Evolutionary conservation across 2,888 invertebrate genomes (phyloP), one percentile per base, ranked within the genome.

Genomic region (Dendrolimus houi): DNA sequence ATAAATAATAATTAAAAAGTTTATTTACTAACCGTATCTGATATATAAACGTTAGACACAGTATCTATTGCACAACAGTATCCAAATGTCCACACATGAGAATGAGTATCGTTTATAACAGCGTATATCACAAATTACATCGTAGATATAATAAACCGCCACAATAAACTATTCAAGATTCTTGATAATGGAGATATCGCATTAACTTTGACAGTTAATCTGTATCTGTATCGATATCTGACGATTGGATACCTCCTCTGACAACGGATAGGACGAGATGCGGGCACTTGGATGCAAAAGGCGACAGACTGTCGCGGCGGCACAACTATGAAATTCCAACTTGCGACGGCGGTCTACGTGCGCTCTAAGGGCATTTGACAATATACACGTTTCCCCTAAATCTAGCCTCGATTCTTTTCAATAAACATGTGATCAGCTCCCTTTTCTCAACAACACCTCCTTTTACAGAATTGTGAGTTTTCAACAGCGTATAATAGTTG

Each of bases 211-310:
- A 64, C 68, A 69, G 71, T 65, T 29, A 29, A 29, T 29, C 29
- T 29, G 29, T 17, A 17, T 17, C 3, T 17, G 17, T 29, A 29
- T 3, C 29, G 47, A 47, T 47, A 12, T 47, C 47, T 12, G 12
- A 9, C 12, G 9, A 47, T 9, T 47, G 64, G 72, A 75, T 76
- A 68, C 70, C 69, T 74, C 64, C 29, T 29, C 6, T 70, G 79
- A 85, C 84, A 83, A 82, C 75, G 79, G 77, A 79, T 81, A 75
- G 77, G 75, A 70, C 65, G 67, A 75, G 77, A 79, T 72, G 77
- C 72, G 75, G 74, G 66, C 65, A 66, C 63, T 64, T 71, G 70
- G 66, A 64, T 70, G 69, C 64, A 64, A 62, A 60, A 67, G 68
- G 65, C 69, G 70, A 64, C 74, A 59, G 64, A 74, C 78, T 79